These are phyloP conservation scores for Lasioglossum leucozonium DNA, from an alignment of 2,888 invertebrate species.

Conservation along the genomic window DNA sequence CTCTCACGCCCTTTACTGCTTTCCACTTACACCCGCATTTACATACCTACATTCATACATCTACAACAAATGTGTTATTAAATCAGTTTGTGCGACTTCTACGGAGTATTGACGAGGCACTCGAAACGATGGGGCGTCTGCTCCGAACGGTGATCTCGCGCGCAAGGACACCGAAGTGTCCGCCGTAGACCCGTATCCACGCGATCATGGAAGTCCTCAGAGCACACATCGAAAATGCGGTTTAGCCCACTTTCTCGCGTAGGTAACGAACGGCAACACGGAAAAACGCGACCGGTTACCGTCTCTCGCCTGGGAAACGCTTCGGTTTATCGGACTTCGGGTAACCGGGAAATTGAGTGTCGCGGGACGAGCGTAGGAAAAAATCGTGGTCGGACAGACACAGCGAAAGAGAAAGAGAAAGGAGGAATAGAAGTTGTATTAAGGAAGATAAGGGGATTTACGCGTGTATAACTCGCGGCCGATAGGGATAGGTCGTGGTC, in stretches of 20 bases:
- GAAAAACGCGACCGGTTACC: neutral
- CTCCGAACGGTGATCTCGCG: no score
- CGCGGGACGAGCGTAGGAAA: neutral
- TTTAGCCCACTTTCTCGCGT: slow-evolving; percentile 31
- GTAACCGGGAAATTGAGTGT: slow-evolving; percentile 30
- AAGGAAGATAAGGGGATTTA: slow-evolving; percentile 65
- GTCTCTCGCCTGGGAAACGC: slow-evolving; percentile 28
- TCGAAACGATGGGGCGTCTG: no score
- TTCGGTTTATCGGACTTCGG: slow-evolving; percentile 40
- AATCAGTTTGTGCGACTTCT: no score
- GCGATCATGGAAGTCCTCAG: neutral
- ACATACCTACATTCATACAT: no score
- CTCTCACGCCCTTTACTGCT: no score
- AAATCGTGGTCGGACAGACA: neutral
- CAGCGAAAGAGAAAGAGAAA: neutral
- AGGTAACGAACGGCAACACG: neutral
- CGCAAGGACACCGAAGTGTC: slow-evolving; percentile 5
- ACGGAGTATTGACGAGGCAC: no score
- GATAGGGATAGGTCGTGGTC: slow-evolving; percentile 62
- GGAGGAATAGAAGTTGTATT: slow-evolving; percentile 48
- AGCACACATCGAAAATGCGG: neutral
- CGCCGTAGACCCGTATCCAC: slow-evolving; percentile 12
- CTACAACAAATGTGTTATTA: no score
- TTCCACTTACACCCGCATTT: no score
- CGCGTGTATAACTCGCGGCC: slow-evolving; percentile 58